A percentile compares a stretch with the other conserved stretches of the same genome.
phyloP scores from a whole-genome alignment of 1,140 invertebrate species.

The Palaemon carinicauda region DNA sequence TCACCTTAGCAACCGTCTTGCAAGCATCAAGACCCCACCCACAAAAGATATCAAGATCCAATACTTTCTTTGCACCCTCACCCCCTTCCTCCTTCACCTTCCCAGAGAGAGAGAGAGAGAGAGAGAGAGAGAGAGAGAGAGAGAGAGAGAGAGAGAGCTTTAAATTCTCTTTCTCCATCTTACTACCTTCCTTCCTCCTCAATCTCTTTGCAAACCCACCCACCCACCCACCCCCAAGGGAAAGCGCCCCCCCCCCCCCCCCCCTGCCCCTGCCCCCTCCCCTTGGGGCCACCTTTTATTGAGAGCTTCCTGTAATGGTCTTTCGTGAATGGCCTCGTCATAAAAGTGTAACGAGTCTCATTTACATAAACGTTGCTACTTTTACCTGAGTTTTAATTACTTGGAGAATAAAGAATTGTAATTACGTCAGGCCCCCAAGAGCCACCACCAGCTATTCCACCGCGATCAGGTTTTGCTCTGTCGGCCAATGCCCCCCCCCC shows the following conservation, averaged over 20 bases:
- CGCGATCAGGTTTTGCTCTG: neutral
- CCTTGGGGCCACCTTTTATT: neutral
- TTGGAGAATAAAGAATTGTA: constrained; percentile 44
- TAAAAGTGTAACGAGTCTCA: constrained; percentile 39
- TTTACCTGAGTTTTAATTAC: constrained; percentile 51
- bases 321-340: constrained; percentile 23
- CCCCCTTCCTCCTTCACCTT: neutral
- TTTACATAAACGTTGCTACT: constrained; percentile 37
- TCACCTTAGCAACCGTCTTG: too few species aligned
- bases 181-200: too few species aligned
- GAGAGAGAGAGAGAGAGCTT: neutral
- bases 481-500: neutral
- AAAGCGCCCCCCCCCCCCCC: neutral
- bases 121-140: neutral
- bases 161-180: too few species aligned
- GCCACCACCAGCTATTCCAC: neutral
- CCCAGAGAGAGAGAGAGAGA: neutral
- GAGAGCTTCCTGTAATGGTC: neutral
- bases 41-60: too few species aligned
- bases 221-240: too few species aligned
- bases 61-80: neutral
- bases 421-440: neutral
- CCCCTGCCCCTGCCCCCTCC: neutral
- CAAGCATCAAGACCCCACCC: too few species aligned
- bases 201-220: neutral